Percentiles rank a stretch among this genome's conserved stretches.
Evolutionary conservation across 2,797 vertebrate genomes (phyloP).

Genomic region (Arnoldichthys spilopterus): DNA sequence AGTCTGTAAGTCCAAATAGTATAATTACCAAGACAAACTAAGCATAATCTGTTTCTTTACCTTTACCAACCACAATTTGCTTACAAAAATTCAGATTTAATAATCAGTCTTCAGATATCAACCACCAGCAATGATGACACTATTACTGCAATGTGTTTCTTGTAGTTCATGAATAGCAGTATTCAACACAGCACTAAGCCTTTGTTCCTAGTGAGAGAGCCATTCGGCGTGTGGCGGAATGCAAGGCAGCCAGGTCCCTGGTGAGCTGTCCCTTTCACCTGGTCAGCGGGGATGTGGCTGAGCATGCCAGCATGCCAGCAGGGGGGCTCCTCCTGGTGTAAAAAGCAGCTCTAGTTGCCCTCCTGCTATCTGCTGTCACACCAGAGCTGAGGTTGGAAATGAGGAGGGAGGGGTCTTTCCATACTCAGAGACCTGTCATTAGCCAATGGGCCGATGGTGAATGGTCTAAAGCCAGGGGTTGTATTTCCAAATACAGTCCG

Average conservation of each 20-base stretch:
- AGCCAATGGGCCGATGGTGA: slow-evolving; percentile 49
- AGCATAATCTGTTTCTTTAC: neutral
- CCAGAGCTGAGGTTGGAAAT: slow-evolving; percentile 45
- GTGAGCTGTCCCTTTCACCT: slow-evolving; percentile 56
- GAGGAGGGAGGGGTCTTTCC: slow-evolving; percentile 31
- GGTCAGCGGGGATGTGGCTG: slow-evolving; percentile 53
- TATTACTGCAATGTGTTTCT: slow-evolving; percentile 50
- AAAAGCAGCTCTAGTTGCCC: slow-evolving; percentile 58
- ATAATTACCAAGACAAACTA: neutral
- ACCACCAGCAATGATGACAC: slow-evolving; percentile 22
- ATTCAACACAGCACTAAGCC: slow-evolving; percentile 50
- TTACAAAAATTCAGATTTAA: slow-evolving; percentile 28
- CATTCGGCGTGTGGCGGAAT: slow-evolving; percentile 58
- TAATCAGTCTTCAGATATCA: slow-evolving; percentile 33
- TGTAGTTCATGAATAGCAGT: slow-evolving; percentile 48
- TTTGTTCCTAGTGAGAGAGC: slow-evolving; percentile 52
- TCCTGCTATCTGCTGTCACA: slow-evolving; percentile 28
- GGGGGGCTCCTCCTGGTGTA: slow-evolving; percentile 57
- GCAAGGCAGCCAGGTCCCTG: slow-evolving; percentile 53
- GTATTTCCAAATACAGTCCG: slow-evolving; percentile 49
- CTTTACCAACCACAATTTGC: neutral
- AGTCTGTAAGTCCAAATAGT: neutral
- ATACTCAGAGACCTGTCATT: slow-evolving; percentile 32
- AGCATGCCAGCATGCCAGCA: slow-evolving; percentile 46
- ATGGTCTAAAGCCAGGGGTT: slow-evolving; percentile 48